A percentile compares a stretch with the other conserved stretches of the same genome.
phyloP scores from a whole-genome alignment of 2,888 invertebrate species.

The Aspidiotus rigidus region DNA sequence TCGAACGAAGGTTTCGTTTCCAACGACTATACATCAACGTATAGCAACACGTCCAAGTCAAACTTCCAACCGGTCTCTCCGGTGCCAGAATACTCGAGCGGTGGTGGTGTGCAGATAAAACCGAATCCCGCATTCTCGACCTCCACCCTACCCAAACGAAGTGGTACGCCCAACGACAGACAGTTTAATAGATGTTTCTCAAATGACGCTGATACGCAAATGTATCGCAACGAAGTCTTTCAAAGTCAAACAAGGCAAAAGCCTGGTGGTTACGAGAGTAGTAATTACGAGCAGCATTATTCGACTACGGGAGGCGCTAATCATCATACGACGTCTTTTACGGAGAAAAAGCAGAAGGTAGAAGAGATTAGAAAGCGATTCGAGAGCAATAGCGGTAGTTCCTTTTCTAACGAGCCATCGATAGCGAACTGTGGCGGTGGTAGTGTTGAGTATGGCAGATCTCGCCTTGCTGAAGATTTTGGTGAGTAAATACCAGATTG shows the following conservation, averaged over 20 bases:
- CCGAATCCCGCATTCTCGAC: constrained; percentile 1
- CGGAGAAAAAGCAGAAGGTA: constrained; percentile 41
- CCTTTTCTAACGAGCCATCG: constrained; percentile 6
- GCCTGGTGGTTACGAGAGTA: background rate
- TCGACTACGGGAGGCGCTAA: constrained; percentile 12
- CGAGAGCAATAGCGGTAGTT: constrained; percentile 37
- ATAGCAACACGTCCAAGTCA: background rate
- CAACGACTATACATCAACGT: background rate
- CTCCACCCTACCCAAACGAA: background rate
- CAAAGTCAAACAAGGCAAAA: constrained; percentile 6
- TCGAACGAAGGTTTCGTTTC: constrained; percentile 1
- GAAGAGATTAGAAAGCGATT: constrained; percentile 42
- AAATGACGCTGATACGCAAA: background rate
- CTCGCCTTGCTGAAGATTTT: constrained; percentile 6
- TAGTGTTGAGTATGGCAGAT: constrained; percentile 6
- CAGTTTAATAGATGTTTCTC: constrained; percentile 3
- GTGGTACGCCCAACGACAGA: background rate
- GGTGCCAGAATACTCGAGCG: constrained; percentile 7
- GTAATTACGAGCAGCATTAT: constrained; percentile 22
- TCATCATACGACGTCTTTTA: constrained; percentile 16
- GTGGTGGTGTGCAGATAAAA: constrained; percentile 5
- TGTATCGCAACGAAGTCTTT: background rate
- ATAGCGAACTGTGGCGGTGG: background rate
- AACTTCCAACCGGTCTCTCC: constrained; percentile 30
- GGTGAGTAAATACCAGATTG: background rate